Base-by-base conservation (phyloP, 2,888 invertebrate species). In the Cremastinae sp. region DNA sequence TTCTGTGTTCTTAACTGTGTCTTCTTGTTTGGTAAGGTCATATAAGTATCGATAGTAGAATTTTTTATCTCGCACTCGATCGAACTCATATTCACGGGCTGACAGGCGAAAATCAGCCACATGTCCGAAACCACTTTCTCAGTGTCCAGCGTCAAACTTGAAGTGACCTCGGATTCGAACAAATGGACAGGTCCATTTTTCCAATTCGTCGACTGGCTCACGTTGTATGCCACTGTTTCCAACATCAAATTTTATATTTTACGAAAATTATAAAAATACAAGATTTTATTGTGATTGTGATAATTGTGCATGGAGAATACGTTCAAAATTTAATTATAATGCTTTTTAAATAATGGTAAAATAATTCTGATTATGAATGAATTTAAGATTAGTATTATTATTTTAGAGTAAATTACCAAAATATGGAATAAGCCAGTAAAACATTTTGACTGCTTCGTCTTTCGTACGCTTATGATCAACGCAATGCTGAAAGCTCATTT, bases 341-440 rank as follows among this genome's bases (percentile, higher is more conserved):
- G 9, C 41, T 12, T 49, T 49, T 0, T 0, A 39, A 20, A 56
- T 37, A n/a, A 37, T 12, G 10, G 10, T 20, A 5, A 56, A 18
- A 39, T 8, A n/a, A 14, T 12, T 45, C 4, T 12, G n/a, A 20
- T 58, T 22, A 20, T 22, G 20, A 16, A 41, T 20, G 62, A 3
- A 3, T 2, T 28, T 28, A 28, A 28, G 2, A 28, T 5, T 28
- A 28, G 2, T 28, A 28, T 28, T 28, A 28, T 28, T 28, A 28
- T 2, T 28, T 5, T 28, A 5, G 28, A 28, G 28, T 28, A 28
- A 18, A 51, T 69, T 49, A 75, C 58, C 49, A 2, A 74, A 22
- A 62, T 58, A 74, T 5, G 74, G 58, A 51, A 74, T 64, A 7
- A 64, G 20, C 56, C 68, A 69, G 64, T 64, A 49, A 43, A 74